phyloP scores from a whole-genome alignment of 1,140 invertebrate genomes.

The Drosophila ironensis region DNA sequence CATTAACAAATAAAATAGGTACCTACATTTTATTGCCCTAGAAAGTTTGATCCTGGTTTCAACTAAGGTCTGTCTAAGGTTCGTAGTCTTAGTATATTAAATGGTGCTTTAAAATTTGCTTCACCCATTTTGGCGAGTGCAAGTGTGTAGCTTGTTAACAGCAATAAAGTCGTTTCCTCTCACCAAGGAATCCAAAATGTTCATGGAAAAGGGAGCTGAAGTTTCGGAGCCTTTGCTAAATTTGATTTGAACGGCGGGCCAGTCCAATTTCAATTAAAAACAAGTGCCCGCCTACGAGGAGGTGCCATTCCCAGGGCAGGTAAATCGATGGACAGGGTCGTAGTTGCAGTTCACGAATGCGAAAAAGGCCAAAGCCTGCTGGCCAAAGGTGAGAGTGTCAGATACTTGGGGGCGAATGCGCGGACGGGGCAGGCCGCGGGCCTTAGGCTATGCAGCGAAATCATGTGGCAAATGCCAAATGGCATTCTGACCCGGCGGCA shows the following conservation, averaged over 20 bases:
- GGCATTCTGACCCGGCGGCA: conserved; percentile 34
- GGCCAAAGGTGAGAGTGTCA: conserved; percentile 38
- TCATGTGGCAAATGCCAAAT: conserved; percentile 68
- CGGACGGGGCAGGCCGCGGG: not conserved
- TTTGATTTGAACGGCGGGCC: conserved; percentile 54
- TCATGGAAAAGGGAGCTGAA: not conserved
- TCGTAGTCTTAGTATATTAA: too few relatives aligned
- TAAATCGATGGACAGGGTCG: conserved; percentile 58
- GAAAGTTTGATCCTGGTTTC: too few relatives aligned
- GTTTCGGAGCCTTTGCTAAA: conserved; percentile 49
- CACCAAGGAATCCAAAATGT: not conserved
- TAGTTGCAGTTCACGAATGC: conserved; percentile 27
- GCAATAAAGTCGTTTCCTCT: not conserved
- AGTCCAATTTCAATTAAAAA: conserved; percentile 52
- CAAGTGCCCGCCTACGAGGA: conserved; percentile 27
- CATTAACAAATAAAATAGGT: too few relatives aligned
- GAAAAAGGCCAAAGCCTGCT: conserved; percentile 25
- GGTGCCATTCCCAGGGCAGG: conserved; percentile 25
- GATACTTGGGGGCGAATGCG: not conserved
- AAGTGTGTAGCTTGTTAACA: not conserved
- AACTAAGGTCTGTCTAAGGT: too few relatives aligned
- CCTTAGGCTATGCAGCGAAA: conserved; percentile 26
- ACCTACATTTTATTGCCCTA: too few relatives aligned
- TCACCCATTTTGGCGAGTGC: not conserved
- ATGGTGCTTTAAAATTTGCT: not conserved